A percentile compares a stretch with the other conserved stretches of the same genome.
Conservation (phyloP, 2,113 vertebrate genomes). For the human region DNA sequence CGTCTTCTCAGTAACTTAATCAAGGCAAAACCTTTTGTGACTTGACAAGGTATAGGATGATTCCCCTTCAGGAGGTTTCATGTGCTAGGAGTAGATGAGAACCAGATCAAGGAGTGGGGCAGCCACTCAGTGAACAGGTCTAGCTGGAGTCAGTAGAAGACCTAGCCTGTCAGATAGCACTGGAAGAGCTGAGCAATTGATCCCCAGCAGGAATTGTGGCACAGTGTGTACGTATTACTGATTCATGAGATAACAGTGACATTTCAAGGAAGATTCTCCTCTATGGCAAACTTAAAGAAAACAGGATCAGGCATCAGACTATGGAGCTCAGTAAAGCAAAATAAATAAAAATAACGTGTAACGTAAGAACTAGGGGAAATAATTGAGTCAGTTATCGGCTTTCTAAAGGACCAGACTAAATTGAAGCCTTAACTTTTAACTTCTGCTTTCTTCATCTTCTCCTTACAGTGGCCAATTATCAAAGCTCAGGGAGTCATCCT, state of each 20-base stretch:
- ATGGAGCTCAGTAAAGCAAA: neutral
- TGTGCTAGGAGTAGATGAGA: neutral
- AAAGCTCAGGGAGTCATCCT: neutral
- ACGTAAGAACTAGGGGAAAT: neutral
- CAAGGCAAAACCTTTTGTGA: neutral
- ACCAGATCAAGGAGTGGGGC: rapidly evolving
- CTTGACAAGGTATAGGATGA: neutral
- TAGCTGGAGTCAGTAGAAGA: neutral
- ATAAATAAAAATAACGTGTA: neutral
- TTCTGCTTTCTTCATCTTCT: neutral
- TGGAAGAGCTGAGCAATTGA: rapidly evolving
- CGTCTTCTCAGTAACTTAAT: neutral
- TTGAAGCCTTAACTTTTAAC: neutral
- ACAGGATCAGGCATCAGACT: neutral
- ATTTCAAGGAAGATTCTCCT: neutral
- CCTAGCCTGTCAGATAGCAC: neutral
- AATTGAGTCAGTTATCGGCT: neutral
- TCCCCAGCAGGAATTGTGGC: neutral
- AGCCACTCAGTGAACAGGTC: neutral
- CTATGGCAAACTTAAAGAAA: neutral
- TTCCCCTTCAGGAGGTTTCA: neutral
- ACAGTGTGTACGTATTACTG: neutral
- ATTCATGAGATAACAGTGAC: neutral
- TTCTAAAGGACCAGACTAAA: neutral
- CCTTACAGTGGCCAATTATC: neutral